Evolutionary conservation across 2,888 invertebrate genomes (phyloP).

Genomic region (Papilio gigon): DNA sequence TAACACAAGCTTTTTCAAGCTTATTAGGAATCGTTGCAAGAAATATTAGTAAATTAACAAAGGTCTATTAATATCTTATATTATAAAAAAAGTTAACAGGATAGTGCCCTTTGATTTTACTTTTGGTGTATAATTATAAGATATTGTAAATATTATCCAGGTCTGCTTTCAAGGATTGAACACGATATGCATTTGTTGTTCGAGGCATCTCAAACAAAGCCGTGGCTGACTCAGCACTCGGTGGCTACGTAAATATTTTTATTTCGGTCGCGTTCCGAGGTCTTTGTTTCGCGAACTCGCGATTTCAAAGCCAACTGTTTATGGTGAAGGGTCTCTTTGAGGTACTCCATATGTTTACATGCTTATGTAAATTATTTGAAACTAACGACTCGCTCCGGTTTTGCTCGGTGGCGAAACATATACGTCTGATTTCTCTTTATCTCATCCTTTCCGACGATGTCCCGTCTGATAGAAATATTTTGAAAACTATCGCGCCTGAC

Average conservation of each 20-base stretch:
- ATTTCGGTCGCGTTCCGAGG: constrained; percentile 67
- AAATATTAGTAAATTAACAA: no score
- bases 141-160: constrained; percentile 16
- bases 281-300: constrained; percentile 79
- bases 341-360: constrained; percentile 61
- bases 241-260: constrained; percentile 77
- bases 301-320: constrained; percentile 60
- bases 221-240: constrained; percentile 68
- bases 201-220: constrained; percentile 77
- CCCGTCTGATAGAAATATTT: no score
- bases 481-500: no score
- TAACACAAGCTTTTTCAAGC: no score
- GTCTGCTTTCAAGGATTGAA: constrained; percentile 56
- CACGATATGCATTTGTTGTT: constrained; percentile 69
- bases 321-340: constrained; percentile 67
- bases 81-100: no score
- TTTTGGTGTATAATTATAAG: background rate
- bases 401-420: no score
- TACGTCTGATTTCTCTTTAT: no score
- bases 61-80: no score
- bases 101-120: background rate
- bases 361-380: background rate
- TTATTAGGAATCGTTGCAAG: no score
- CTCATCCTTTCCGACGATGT: no score
- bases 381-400: no score